phyloP scores from a whole-genome alignment of 2,888 invertebrate species.

The Digitonthophagus gazella region DNA sequence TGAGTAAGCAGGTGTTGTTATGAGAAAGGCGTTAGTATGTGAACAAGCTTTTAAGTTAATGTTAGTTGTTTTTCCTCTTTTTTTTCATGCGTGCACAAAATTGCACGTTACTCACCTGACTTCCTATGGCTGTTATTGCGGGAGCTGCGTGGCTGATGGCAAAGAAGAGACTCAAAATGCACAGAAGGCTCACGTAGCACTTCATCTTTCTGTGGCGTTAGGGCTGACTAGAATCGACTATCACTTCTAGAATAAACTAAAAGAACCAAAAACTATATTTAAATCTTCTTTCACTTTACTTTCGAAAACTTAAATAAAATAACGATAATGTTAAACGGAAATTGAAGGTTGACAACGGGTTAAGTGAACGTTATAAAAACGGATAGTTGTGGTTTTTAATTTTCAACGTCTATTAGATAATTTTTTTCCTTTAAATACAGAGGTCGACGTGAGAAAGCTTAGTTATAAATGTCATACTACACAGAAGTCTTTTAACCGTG shows the following conservation, averaged over 20 bases:
- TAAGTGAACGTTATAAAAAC: not conserved
- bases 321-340: not conserved
- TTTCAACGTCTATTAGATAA: not conserved
- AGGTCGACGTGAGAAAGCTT: not conserved
- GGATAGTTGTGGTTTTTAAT: not conserved
- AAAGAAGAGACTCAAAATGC: slow-evolving; percentile 49
- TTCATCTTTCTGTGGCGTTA: slow-evolving; percentile 45
- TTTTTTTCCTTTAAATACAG: not conserved
- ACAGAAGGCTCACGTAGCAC: slow-evolving; percentile 50
- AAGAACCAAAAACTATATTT: slow-evolving; percentile 4
- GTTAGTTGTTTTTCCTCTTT: not conserved
- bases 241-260: slow-evolving; percentile 48
- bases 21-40: not conserved
- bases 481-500: too few relatives aligned
- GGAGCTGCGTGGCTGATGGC: slow-evolving; percentile 47
- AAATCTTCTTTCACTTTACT: not conserved
- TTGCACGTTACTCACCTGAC: slow-evolving; percentile 3
- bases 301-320: not conserved
- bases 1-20: not conserved
- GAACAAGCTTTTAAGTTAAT: not conserved
- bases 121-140: slow-evolving; percentile 25
- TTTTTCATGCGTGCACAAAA: not conserved
- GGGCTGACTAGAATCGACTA: slow-evolving; percentile 50
- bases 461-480: not conserved
- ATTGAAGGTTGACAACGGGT: not conserved